These are phyloP conservation scores for Dastarcus helophoroides DNA, from an alignment of 2,888 invertebrate species.

Conservation along the genomic window DNA sequence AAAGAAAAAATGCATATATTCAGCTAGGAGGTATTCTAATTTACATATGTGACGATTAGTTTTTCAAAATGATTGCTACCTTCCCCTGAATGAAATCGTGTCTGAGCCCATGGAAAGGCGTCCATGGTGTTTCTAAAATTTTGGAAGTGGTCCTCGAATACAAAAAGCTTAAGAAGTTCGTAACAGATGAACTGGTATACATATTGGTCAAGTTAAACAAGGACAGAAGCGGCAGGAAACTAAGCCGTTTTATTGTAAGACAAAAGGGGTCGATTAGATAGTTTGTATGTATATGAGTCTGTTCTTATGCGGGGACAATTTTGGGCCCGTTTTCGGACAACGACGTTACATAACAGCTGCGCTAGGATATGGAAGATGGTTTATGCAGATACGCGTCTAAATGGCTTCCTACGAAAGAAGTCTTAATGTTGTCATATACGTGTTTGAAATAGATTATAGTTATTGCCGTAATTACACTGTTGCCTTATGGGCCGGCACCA, in stretches of 20 bases:
- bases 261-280: conserved; percentile 35
- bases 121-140: too few relatives aligned
- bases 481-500: conserved; percentile 32
- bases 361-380: conserved; percentile 32
- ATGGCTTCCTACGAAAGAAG: conserved; percentile 35
- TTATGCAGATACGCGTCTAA: conserved; percentile 35
- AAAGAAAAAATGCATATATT: too few relatives aligned
- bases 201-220: too few relatives aligned
- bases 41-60: too few relatives aligned
- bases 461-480: conserved; percentile 36
- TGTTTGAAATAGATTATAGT: conserved; percentile 39
- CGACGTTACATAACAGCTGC: conserved; percentile 31
- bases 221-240: too few relatives aligned
- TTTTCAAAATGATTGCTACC: too few relatives aligned
- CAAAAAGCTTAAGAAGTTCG: too few relatives aligned
- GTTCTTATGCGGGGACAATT: conserved; percentile 20
- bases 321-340: conserved; percentile 26
- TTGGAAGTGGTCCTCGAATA: too few relatives aligned
- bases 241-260: conserved; percentile 26
- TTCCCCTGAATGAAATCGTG: too few relatives aligned
- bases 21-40: too few relatives aligned
- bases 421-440: conserved; percentile 39
- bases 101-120: too few relatives aligned
- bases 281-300: conserved; percentile 33
- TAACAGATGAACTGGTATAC: too few relatives aligned